Base-by-base conservation (phyloP, 1,140 invertebrate species). In the Drosophila micromelanica region DNA sequence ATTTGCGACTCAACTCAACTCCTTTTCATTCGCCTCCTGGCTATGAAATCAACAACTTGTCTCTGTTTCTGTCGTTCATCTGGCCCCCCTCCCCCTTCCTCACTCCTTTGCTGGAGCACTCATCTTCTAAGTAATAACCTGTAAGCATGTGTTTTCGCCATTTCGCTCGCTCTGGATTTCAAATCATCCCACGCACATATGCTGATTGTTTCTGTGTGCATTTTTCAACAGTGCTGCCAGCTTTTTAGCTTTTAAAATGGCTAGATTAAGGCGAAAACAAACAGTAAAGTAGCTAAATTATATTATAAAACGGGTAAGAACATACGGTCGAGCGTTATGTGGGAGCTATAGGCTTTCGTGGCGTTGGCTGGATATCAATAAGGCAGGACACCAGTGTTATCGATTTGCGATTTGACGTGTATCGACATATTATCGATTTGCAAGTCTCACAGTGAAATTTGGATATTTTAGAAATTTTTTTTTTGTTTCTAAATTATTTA, bases 71-170 rank as follows among this genome's bases (percentile, higher is more conserved):
- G n/a, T 27, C 8, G 42, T 37, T 40, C 46, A 20, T 9, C n/a
- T 11, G 17, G 42, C 3, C 7, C 9, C 46, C n/a, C 6, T n/a
- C 5, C 3, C 32, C 49, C 13, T 8, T 55, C 6, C 27, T 12
- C 40, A 30, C 40, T 30, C 13, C 20, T 23, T 35, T 37, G 12
- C 20, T 71, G 43, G 13, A 65, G 75, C 81, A 81, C 73, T 78
- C 81, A 81, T 81, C 82, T 64, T 69, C 70, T 51, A 69, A 72
- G 86, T 87, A 80, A 76, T 78, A 85, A 84, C 82, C 68, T 71
- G 68, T 65, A 65, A 63, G 40, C 23, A 45, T 57, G 55, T 11
- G 13, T 43, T 13, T 32, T n/a, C 17, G 27, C 23, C 45, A 48
- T 48, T 27, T 20, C 20, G n/a, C 20, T 23, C 20, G 45, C 23